These are phyloP conservation scores for Myiothlypis chrysogaster DNA, from an alignment of 2,797 vertebrate species.

Conservation along the genomic window DNA sequence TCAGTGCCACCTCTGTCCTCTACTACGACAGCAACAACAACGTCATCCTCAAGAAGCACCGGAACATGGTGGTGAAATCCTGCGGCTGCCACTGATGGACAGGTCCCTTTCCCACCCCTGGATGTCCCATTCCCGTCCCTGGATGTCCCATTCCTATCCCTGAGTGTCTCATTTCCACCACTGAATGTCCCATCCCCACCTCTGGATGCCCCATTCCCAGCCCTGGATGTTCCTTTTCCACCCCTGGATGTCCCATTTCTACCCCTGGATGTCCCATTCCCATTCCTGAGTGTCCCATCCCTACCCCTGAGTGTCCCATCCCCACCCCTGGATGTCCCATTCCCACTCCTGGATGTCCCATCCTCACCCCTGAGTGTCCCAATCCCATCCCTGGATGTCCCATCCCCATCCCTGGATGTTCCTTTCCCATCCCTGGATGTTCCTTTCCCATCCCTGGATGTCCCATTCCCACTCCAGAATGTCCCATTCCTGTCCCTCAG, in stretches of 20 bases:
- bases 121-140: accelerated
- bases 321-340: accelerated
- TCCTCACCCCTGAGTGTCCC: neutral
- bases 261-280: accelerated
- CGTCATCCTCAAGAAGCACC: slow-evolving; percentile 94
- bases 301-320: too few relatives aligned
- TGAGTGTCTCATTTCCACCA: too few relatives aligned
- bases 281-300: too few relatives aligned
- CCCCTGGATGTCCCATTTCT: accelerated
- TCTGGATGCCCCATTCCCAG: too few relatives aligned
- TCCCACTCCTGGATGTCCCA: accelerated
- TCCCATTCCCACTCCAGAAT: accelerated
- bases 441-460: accelerated
- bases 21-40: slow-evolving; percentile 99
- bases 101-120: accelerated
- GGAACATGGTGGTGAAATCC: slow-evolving; percentile 97
- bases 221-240: too few relatives aligned
- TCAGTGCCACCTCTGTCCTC: slow-evolving; percentile 93
- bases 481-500: neutral
- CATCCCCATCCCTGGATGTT: neutral
- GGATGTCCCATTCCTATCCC: too few relatives aligned
- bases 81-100: slow-evolving; percentile 86
- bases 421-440: too few relatives aligned
- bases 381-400: accelerated
- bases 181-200: neutral